Evolutionary conservation across 2,888 invertebrate genomes (phyloP).

Genomic region (Apamea monoglypha): DNA sequence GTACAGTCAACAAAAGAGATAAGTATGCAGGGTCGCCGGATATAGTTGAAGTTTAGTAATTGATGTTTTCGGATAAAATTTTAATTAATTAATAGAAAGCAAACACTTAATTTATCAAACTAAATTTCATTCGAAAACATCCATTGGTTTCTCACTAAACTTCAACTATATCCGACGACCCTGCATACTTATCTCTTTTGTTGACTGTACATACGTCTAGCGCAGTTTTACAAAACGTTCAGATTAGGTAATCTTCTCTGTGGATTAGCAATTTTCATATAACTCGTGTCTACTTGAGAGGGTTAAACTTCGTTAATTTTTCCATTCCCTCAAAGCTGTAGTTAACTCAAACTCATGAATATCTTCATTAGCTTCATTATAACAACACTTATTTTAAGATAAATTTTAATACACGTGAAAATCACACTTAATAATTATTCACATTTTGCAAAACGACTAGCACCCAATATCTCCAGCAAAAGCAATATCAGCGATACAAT

Average conservation of each 20-base stretch:
- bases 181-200: too few relatives aligned
- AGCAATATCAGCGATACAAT: conserved; percentile 30
- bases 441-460: neutral
- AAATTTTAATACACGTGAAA: neutral
- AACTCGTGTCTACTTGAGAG: neutral
- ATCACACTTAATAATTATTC: neutral
- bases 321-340: neutral
- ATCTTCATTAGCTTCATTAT: neutral
- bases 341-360: neutral
- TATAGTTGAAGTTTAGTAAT: too few relatives aligned
- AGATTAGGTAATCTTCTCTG: neutral
- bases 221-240: neutral
- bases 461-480: conserved; percentile 11
- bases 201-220: neutral
- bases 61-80: too few relatives aligned
- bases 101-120: too few relatives aligned
- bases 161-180: too few relatives aligned
- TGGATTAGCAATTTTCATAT: neutral
- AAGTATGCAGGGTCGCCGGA: too few relatives aligned
- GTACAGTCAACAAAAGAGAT: too few relatives aligned
- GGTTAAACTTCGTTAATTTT: neutral
- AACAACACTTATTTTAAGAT: neutral
- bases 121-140: too few relatives aligned
- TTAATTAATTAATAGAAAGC: too few relatives aligned
- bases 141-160: too few relatives aligned